Evolutionary conservation across 2,797 vertebrate species (phyloP).

Genomic region (Perodicticus potto): DNA sequence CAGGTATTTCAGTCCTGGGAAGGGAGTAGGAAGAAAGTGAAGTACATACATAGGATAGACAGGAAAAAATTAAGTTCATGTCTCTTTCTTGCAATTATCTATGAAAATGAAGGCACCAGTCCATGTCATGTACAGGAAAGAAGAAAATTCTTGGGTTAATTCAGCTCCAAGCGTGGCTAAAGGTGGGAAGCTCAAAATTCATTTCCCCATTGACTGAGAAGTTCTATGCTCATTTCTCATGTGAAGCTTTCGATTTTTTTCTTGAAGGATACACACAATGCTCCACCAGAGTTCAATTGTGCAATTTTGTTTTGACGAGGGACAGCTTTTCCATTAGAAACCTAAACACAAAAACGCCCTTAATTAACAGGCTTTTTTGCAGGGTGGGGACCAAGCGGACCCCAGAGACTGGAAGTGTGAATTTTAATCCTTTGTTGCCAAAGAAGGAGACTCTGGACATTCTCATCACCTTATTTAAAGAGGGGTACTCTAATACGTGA

Average conservation of each 20-base stretch:
- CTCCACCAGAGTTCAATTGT: conserved; percentile 44
- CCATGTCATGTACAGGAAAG: background rate
- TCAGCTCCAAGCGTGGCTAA: conserved; percentile 46
- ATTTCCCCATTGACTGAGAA: background rate
- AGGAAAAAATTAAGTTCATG: background rate
- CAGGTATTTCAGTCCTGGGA: background rate
- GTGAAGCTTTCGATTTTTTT: conserved; percentile 27
- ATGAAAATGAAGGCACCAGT: background rate
- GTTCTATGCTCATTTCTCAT: conserved; percentile 35
- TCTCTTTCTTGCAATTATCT: background rate
- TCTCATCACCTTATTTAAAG: conserved; percentile 85
- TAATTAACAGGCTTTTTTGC: conserved; percentile 83
- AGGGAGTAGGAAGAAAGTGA: background rate
- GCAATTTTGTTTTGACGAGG: conserved; percentile 54
- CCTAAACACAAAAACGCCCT: conserved; percentile 74
- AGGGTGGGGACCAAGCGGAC: conserved; percentile 74
- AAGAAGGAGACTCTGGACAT: conserved; percentile 76
- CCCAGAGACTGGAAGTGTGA: conserved; percentile 72
- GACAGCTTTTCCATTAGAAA: conserved; percentile 73
- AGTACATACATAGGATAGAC: background rate
- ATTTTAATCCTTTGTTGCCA: conserved; percentile 83
- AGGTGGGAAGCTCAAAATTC: conserved; percentile 51
- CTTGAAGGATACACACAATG: conserved; percentile 33
- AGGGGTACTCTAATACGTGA: conserved; percentile 83
- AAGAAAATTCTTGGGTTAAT: conserved; percentile 45